Conservation (phyloP, 2,888 invertebrate species). For the Petrolisthes cinctipes region DNA sequence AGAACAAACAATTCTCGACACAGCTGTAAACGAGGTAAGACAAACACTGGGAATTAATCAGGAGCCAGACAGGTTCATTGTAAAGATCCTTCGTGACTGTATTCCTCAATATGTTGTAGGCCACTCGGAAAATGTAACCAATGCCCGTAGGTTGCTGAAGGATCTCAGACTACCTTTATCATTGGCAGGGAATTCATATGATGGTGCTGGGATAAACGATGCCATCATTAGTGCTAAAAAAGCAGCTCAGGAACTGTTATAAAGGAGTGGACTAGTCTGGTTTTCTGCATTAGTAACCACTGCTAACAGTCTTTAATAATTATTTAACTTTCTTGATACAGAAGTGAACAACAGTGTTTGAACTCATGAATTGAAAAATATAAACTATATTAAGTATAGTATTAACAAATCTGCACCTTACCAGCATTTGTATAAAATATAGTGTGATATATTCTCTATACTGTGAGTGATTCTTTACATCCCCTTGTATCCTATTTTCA, state of each 20-base stretch:
- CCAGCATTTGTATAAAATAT: no score
- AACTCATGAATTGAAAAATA: no score
- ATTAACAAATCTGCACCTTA: no score
- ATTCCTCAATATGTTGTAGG: constrained; percentile 94
- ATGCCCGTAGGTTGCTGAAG: constrained; percentile 79
- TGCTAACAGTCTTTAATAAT: no score
- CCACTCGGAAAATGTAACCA: constrained; percentile 80
- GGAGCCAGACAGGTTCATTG: constrained; percentile 76
- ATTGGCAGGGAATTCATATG: constrained; percentile 88
- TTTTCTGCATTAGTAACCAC: no score
- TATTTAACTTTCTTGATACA: no score
- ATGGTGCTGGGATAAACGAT: constrained; percentile 93
- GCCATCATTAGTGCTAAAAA: constrained; percentile 83
- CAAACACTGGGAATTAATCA: constrained; percentile 78
- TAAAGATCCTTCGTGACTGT: constrained; percentile 82
- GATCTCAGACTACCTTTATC: constrained; percentile 80
- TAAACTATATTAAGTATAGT: no score
- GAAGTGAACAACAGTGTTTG: no score
- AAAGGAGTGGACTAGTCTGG: not conserved
- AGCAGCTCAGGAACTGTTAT: constrained; percentile 6
- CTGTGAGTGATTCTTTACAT: no score
- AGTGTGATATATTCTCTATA: no score
- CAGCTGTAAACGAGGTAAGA: constrained; percentile 74
- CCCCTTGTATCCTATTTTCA: no score
- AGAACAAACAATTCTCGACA: constrained; percentile 75